Evolutionary conservation across 1,140 invertebrate genomes (phyloP).

Genomic region (Saxidomus purpurata): DNA sequence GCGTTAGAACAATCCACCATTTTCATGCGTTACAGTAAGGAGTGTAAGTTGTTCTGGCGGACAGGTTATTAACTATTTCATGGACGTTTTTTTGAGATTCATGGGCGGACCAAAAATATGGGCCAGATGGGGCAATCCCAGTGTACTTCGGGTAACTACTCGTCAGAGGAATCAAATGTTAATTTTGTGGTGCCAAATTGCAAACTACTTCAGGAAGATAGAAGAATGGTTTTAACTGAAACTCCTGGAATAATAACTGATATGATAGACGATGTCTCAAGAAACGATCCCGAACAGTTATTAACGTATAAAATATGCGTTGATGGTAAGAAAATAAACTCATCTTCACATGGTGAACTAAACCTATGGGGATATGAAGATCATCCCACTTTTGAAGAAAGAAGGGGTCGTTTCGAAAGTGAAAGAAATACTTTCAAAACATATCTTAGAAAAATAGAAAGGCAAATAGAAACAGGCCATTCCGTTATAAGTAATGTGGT

Average conservation of each 20-base stretch:
- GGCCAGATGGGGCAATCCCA: too few species aligned
- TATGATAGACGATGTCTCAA: conserved; percentile 29
- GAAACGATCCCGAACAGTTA: conserved; percentile 8
- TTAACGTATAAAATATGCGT: conserved; percentile 53
- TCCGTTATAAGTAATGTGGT: not conserved
- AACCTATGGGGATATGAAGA: conserved; percentile 58
- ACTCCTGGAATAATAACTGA: conserved; percentile 25
- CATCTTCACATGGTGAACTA: conserved; percentile 48
- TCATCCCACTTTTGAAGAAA: conserved; percentile 34
- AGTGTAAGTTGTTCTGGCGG: conserved; percentile 7
- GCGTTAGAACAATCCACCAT: not conserved
- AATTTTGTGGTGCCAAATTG: too few species aligned
- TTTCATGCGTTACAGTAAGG: not conserved
- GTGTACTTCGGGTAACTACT: too few species aligned
- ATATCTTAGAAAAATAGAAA: not conserved
- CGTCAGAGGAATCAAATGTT: too few species aligned
- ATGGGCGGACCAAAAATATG: conserved; percentile 13
- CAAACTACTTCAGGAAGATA: not conserved
- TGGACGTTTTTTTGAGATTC: not conserved
- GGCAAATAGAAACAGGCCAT: not conserved
- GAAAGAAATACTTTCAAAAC: not conserved
- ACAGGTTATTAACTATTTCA: conserved; percentile 1
- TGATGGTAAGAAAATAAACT: conserved; percentile 56
- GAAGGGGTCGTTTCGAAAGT: not conserved
- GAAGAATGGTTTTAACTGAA: not conserved